Base-by-base conservation (phyloP, 2,888 invertebrate genomes). In the Chromoteleia sp. region DNA sequence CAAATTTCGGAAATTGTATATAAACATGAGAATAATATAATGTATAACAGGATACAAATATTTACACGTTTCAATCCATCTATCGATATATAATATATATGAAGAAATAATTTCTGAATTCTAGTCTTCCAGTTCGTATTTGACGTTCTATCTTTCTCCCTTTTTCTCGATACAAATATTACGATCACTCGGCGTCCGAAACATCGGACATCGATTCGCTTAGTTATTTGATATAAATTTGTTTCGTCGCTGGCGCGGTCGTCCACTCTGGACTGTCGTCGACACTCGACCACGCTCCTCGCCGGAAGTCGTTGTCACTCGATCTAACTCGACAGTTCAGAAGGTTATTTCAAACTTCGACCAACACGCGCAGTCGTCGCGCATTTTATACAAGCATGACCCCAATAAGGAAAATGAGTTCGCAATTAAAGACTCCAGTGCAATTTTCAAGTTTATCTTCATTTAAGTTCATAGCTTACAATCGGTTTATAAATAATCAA, bases 261-360 rank as follows among this genome's bases (percentile, higher is more conserved):
- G 79, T 65, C 52, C 25, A 43, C 19, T 48, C 33, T 12, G 41
- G 30, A 43, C 41, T 29, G 59, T 59, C 43, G 59, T 48, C 30
- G 19, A 48, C 36, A 14, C 75, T 70, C 75, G 67, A 61, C 74
- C 76, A 63, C 82, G 67, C 80, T 78, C 61, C 50, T 70, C 79
- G 76, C 84, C 85, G 87, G 86, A 88, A 88, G 84, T 88, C 77
- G 84, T 82, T 70, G 81, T 83, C 75, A 78, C 80, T 80, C 83
- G 84, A 81, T 25, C 77, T 59, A 67, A 68, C 81, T 80, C 59
- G 54, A 52, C 54, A 80, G 85, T 86, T 87, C 87, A 85, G 61
- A 84, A 85, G 86, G 87, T 87, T 83, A 84, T 65, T 61, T 70
- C 54, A 61, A 77, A 82, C 77, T 75, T 65, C 29, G 48, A 45